A percentile compares a stretch with the other conserved stretches of the same genome.
Conservation (phyloP, 2,888 invertebrate genomes). For the Cyclophora punctaria region DNA sequence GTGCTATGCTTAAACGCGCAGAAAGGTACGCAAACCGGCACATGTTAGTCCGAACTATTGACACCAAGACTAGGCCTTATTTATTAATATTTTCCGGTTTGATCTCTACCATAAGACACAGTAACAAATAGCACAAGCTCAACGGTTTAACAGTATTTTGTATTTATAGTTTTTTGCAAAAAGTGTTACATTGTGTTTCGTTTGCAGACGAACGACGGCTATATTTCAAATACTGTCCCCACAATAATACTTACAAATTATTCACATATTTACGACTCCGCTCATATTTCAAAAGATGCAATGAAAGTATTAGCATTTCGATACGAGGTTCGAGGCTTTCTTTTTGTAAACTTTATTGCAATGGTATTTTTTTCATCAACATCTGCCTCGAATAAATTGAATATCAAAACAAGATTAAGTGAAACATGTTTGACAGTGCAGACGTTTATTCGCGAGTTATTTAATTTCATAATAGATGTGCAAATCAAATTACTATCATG, state of each 20-base stretch:
- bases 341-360: not conserved
- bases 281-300: no score
- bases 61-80: conserved; percentile 36
- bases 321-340: no score
- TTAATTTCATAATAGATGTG: conserved; percentile 51
- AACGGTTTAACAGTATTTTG: conserved; percentile 9
- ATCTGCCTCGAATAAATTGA: not conserved
- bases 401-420: not conserved
- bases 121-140: conserved; percentile 46
- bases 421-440: conserved; percentile 14
- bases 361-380: not conserved
- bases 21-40: conserved; percentile 20
- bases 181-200: not conserved
- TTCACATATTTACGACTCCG: not conserved
- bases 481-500: conserved; percentile 47
- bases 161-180: not conserved
- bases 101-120: conserved; percentile 42
- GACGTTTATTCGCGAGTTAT: conserved; percentile 36
- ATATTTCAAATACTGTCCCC: not conserved
- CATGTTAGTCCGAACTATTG: conserved; percentile 51
- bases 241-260: not conserved
- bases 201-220: not conserved
- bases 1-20: conserved; percentile 6
- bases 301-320: no score
- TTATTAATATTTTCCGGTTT: conserved; percentile 43